Percentiles rank a stretch among this genome's conserved stretches.
phyloP scores from a whole-genome alignment of 2,888 invertebrate genomes.

The Mesoligia furuncula region DNA sequence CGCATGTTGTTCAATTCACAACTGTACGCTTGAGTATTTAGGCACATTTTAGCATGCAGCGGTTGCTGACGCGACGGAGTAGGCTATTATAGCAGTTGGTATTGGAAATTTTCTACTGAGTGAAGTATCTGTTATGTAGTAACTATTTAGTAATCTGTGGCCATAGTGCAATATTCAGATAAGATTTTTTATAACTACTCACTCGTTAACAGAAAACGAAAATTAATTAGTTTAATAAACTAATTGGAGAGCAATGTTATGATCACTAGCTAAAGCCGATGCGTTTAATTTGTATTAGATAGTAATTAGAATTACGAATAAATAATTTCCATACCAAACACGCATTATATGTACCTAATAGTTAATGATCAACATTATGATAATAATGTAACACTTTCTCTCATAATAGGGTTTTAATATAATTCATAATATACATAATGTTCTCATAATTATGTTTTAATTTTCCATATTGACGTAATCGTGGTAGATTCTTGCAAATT shows the following conservation, averaged over 20 bases:
- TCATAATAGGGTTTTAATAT: conserved; percentile 14
- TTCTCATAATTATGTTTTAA: not conserved
- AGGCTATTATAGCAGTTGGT: too few species aligned
- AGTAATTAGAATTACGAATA: conserved; percentile 32
- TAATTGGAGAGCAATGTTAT: conserved; percentile 31
- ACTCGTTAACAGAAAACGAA: conserved; percentile 35
- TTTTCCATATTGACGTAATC: not conserved
- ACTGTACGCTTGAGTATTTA: too few species aligned
- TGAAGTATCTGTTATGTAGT: too few species aligned
- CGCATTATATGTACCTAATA: conserved; percentile 18
- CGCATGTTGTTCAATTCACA: too few species aligned
- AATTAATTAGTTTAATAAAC: conserved; percentile 22
- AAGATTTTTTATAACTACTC: not conserved
- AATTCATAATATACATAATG: conserved; percentile 12
- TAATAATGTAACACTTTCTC: conserved; percentile 42
- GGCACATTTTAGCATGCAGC: too few species aligned
- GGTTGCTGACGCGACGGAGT: too few species aligned
- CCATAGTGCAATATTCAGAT: not conserved
- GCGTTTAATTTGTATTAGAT: conserved; percentile 39
- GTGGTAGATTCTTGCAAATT: not conserved
- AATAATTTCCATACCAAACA: conserved; percentile 28
- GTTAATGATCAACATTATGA: conserved; percentile 19
- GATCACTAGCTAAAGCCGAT: conserved; percentile 19
- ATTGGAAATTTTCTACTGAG: too few species aligned
- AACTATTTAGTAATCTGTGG: too few species aligned